Base-by-base conservation (phyloP, 2,888 invertebrate genomes). In the Prenolepis imparis region DNA sequence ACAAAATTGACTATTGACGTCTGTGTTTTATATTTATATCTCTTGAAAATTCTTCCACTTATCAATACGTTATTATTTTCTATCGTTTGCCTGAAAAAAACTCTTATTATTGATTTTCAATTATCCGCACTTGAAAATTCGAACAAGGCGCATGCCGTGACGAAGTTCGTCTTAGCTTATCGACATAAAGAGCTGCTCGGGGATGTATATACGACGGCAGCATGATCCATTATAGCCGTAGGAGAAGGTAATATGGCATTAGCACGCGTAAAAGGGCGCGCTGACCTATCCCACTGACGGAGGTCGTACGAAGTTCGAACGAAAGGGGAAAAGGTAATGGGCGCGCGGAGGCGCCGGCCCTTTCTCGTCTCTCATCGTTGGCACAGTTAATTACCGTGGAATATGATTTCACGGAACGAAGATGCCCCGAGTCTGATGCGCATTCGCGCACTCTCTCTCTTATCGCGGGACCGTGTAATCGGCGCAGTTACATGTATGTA, bases 261-360 rank as follows among this genome's bases (percentile, higher is more conserved):
- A 90, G 86, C 91, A 90, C 91, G 88, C 90, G 87, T 89, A 61
- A 90, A 89, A 89, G 90, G 90, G 90, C 90, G 90, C 86, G 90
- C 91, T 90, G 90, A 90, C 90, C 90, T 90, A 90, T 91, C 90
- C 91, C 85, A 90, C 90, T 85, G 28, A 70, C 85, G 80, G 72
- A 83, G 85, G 32, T 39, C 81, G 77, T 87, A 77, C 61, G 74
- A 59, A 28, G 77, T 83, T 67, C 55, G 67, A 83, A 87, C 55
- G 67, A 84, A 90, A 88, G 88, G 89, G 89, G 86, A 77, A 88
- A 88, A 87, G 86, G 83, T 89, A 86, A 90, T 87, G 77, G 85
- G 28, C 28, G n/a, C n/a, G 86, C 41, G 81, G 84, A 72, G 85
- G 59, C 44, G 61, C 39, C 77, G 82, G 67, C 82, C 86, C 86